Evolutionary conservation across 2,888 invertebrate genomes (phyloP).

Genomic region (Caenorhabditis uteleia): DNA sequence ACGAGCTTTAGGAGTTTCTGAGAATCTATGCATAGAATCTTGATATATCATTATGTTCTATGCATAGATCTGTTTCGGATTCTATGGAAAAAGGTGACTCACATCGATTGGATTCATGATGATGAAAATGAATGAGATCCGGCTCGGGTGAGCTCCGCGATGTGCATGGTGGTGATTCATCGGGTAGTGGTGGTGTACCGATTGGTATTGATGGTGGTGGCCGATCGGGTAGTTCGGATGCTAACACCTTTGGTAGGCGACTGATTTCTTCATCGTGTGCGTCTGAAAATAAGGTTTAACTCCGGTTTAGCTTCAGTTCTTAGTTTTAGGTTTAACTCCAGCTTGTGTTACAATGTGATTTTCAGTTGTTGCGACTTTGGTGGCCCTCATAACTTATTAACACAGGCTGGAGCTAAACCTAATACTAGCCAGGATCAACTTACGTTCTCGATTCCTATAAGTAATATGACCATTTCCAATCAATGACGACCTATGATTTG

Average conservation of each 20-base stretch:
- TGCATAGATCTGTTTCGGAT: neutral
- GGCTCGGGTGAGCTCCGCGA: constrained; percentile 29
- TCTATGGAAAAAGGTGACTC: constrained; percentile 3
- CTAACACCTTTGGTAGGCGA: constrained; percentile 30
- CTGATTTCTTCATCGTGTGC: constrained; percentile 28
- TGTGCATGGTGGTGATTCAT: constrained; percentile 49
- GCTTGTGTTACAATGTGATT: no score
- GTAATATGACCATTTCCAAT: constrained; percentile 43
- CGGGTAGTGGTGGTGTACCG: constrained; percentile 43
- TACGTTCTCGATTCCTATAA: constrained; percentile 37
- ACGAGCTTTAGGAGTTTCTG: no score
- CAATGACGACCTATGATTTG: constrained; percentile 25
- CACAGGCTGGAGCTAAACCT: no score
- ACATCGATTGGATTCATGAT: constrained; percentile 26
- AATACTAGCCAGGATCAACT: no score
- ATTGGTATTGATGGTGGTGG: constrained; percentile 44
- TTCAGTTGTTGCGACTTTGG: no score
- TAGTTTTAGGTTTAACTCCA: no score
- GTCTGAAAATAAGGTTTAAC: constrained; percentile 26
- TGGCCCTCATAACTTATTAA: no score
- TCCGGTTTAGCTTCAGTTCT: no score
- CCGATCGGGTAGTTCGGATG: constrained; percentile 36
- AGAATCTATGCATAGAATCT: no score
- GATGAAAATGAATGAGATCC: constrained; percentile 39
- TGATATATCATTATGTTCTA: neutral